These are phyloP conservation scores for Australoheros facetus DNA, from an alignment of 2,797 vertebrate genomes.

Conservation along the genomic window DNA sequence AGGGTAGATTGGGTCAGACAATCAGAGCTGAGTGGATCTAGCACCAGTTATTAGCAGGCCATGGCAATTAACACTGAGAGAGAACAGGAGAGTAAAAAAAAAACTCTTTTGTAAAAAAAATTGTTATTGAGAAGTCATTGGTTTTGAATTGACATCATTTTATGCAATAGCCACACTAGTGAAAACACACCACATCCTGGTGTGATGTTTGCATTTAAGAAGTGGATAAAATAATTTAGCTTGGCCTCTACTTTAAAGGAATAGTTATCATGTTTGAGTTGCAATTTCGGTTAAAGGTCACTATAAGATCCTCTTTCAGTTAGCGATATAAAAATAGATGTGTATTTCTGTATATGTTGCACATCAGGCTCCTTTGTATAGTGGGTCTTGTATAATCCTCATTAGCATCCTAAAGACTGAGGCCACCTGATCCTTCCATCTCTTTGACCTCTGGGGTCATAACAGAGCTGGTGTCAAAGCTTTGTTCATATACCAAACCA, in stretches of 20 bases:
- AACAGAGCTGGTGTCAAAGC: conserved; percentile 46
- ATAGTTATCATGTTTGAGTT: background rate
- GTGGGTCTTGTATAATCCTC: conserved; percentile 3
- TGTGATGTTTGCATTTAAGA: background rate
- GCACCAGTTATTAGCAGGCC: background rate
- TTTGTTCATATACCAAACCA: conserved; percentile 46
- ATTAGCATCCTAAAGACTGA: conserved; percentile 63
- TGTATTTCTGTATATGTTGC: background rate
- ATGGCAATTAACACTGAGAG: background rate
- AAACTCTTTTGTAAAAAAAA: background rate
- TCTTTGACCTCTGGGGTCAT: conserved; percentile 61
- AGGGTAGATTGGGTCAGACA: background rate
- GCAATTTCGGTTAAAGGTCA: background rate
- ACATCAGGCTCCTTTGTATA: conserved; percentile 1
- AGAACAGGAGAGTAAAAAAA: accelerated
- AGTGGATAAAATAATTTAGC: background rate
- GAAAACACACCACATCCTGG: background rate
- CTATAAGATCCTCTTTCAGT: background rate
- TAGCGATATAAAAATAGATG: background rate
- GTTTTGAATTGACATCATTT: background rate
- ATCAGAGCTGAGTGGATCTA: background rate
- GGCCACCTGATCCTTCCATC: conserved; percentile 41
- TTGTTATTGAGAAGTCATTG: background rate
- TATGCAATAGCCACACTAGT: background rate
- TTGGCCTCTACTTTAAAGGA: background rate